Evolutionary conservation across 2,888 invertebrate genomes (phyloP), one percentile per base, ranked within the genome.

Genomic region (Andrena hattorfiana): DNA sequence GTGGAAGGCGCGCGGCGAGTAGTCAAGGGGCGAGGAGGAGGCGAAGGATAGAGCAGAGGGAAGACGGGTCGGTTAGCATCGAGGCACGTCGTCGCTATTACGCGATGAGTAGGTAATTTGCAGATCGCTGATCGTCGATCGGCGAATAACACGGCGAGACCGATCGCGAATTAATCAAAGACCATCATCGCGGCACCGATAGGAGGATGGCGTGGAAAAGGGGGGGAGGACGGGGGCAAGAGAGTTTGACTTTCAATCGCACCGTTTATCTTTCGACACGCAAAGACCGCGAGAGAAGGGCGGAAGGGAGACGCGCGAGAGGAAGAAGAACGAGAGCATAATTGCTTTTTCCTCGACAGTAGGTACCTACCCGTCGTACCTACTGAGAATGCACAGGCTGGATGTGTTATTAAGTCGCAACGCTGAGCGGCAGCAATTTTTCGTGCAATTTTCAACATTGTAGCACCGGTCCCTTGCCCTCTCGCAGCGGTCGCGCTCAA

Each of bases 51-150:
- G 54, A 32, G 49, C 26, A 32, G 23, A 71, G 71, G 59, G 51
- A 72, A 32, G 73, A 28, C 49, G 28, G 70, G 62, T 10, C 63
- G 83, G 76, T 85, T 85, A 63, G 60, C 82, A 70, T 82, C 73
- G 86, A 71, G 81, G 89, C 92, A 91, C 92, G 91, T 93, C 87
- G 87, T 85, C 85, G 92, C 91, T 92, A 93, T 93, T 93, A 92
- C 91, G 89, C 91, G 93, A 91, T 91, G 92, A 91, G 91, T 90
- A 88, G 92, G 91, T 90, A 94, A 93, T 93, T 93, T 92, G 90
- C 91, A 85, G 91, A 90, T 91, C 89, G 87, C 63, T 83, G 87
- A 89, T 89, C 89, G 85, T 83, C 86, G 87, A 92, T 91, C 89
- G 86, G 73, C 85, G 84, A 85, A 80, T 56, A 80, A 81, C 84